These are phyloP conservation scores for Sclerodermus sp. DNA, from an alignment of 2,888 invertebrate species.

Conservation along the genomic window DNA sequence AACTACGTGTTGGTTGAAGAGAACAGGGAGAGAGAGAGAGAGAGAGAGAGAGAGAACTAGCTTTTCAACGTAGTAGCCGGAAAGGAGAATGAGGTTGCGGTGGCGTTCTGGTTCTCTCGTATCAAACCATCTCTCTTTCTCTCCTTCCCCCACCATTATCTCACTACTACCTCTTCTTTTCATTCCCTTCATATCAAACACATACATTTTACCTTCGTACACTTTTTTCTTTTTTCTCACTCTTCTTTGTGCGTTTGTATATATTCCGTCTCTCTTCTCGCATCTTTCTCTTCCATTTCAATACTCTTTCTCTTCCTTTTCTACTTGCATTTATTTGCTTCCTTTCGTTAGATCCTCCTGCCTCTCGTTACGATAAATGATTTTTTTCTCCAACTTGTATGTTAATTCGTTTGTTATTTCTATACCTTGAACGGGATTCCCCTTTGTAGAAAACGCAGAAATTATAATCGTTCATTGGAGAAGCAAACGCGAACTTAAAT, in stretches of 20 bases:
- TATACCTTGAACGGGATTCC: too few relatives aligned
- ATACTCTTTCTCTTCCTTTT: too few relatives aligned
- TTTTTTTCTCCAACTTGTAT: too few relatives aligned
- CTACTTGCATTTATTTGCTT: too few relatives aligned
- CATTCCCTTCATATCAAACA: background rate
- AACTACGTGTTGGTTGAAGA: background rate
- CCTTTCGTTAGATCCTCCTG: too few relatives aligned
- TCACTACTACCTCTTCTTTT: background rate
- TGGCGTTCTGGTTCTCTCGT: conserved; percentile 30
- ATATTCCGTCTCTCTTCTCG: background rate
- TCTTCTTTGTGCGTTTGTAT: background rate
- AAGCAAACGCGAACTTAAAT: too few relatives aligned
- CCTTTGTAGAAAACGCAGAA: too few relatives aligned
- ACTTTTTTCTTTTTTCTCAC: background rate
- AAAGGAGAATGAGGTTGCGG: conserved; percentile 35
- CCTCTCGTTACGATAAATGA: too few relatives aligned
- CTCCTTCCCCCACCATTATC: background rate
- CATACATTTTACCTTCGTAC: background rate
- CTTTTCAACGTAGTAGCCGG: conserved; percentile 30
- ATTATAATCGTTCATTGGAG: too few relatives aligned
- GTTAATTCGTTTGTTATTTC: too few relatives aligned
- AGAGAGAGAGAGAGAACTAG: conserved; percentile 9
- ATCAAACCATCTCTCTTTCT: conserved; percentile 7
- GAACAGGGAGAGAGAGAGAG: background rate
- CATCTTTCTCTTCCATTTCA: too few relatives aligned